Evolutionary conservation across 2,888 invertebrate species (phyloP).

Genomic region (Chironomus riparius): DNA sequence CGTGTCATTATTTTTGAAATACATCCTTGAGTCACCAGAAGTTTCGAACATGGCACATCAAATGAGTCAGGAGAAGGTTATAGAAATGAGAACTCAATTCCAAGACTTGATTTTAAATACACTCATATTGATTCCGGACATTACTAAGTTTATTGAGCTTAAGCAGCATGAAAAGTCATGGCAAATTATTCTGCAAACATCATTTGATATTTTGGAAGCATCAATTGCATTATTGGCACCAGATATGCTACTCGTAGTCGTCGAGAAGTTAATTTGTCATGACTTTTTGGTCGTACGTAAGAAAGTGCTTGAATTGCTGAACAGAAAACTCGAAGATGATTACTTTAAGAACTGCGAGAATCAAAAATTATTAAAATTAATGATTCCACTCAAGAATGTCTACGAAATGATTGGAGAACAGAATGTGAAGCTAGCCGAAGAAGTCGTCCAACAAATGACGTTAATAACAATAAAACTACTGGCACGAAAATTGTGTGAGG

Average conservation of each 20-base stretch:
- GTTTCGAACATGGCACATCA: slow-evolving; percentile 58
- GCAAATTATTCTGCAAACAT: slow-evolving; percentile 69
- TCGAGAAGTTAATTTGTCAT: slow-evolving; percentile 63
- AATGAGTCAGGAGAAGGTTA: slow-evolving; percentile 44
- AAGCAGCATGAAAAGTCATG: slow-evolving; percentile 61
- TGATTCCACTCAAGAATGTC: slow-evolving; percentile 53
- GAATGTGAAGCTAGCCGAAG: slow-evolving; percentile 41
- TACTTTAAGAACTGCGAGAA: slow-evolving; percentile 49
- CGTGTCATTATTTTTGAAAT: slow-evolving; percentile 62
- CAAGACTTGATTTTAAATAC: slow-evolving; percentile 60
- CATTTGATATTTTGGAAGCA: slow-evolving; percentile 71
- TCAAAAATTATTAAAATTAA: slow-evolving; percentile 48
- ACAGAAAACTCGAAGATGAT: slow-evolving; percentile 61
- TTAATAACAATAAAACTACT: slow-evolving; percentile 73
- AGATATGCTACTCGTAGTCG: slow-evolving; percentile 67
- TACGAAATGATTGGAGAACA: slow-evolving; percentile 47
- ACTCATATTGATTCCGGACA: slow-evolving; percentile 56
- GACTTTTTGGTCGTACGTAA: slow-evolving; percentile 61
- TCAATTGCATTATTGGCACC: slow-evolving; percentile 71
- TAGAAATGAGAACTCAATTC: slow-evolving; percentile 52
- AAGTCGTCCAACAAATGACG: slow-evolving; percentile 70
- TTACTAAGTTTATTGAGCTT: slow-evolving; percentile 55
- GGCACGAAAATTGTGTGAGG: slow-evolving; percentile 59
- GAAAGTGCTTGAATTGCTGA: slow-evolving; percentile 77
- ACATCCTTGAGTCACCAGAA: slow-evolving; percentile 56